These are phyloP conservation scores for Ameiurus melas DNA, from an alignment of 2,113 vertebrate species.

Conservation along the genomic window DNA sequence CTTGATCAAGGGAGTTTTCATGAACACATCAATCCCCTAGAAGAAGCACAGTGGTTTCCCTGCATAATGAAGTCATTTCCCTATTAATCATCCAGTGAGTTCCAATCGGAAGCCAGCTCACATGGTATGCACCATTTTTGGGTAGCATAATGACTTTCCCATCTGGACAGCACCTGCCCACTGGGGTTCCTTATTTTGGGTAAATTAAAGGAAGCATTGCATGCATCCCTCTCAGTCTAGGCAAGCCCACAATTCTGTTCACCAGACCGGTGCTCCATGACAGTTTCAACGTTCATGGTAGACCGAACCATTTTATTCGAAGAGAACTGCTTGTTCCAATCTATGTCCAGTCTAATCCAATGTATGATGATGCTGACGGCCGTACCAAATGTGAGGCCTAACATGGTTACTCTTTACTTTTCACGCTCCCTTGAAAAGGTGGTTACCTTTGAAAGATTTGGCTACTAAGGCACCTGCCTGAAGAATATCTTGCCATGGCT, in stretches of 20 bases:
- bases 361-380: neutral
- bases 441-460: neutral
- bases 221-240: neutral
- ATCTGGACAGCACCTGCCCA: neutral
- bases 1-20: neutral
- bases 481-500: neutral
- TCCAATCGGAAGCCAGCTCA: neutral
- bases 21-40: neutral
- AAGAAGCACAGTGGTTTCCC: neutral
- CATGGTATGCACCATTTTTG: neutral
- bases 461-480: neutral
- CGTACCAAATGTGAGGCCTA: neutral
- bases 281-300: neutral
- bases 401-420: neutral
- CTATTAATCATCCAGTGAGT: constrained; percentile 3
- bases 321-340: neutral
- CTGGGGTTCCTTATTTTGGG: neutral
- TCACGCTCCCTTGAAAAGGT: no score
- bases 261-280: neutral
- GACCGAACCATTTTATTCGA: neutral
- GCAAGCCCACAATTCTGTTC: neutral
- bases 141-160: neutral
- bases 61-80: neutral
- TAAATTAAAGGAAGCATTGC: neutral
- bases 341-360: no score